phyloP scores from a whole-genome alignment of 2,113 vertebrate species.

The Rhodinocichla rosea region DNA sequence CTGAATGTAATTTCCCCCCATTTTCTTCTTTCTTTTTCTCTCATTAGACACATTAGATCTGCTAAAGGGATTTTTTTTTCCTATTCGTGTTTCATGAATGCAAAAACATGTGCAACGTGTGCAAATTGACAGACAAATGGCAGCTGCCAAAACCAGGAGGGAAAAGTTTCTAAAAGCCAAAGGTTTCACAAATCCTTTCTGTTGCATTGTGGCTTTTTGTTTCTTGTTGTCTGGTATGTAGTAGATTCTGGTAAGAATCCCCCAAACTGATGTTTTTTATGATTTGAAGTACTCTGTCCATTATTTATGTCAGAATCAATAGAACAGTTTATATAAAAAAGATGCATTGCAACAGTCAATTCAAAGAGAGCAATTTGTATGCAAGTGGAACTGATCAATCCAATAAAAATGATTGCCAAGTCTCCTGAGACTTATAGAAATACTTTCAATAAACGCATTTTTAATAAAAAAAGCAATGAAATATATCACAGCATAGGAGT shows the following conservation, averaged over 20 bases:
- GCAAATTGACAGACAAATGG: not conserved
- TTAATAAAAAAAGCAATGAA: not conserved
- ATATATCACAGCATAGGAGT: not conserved
- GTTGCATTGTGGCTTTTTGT: not conserved
- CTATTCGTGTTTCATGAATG: not conserved
- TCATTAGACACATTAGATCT: not conserved
- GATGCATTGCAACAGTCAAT: not conserved
- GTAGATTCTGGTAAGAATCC: not conserved
- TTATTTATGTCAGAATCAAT: conserved; percentile 21
- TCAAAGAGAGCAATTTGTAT: conserved; percentile 12
- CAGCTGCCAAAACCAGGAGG: not conserved
- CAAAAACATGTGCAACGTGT: not conserved
- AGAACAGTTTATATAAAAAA: conserved; percentile 2
- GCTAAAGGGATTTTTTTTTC: not conserved
- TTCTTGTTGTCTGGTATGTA: not conserved
- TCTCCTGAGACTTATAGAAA: not conserved
- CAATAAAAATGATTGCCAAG: conserved; percentile 18
- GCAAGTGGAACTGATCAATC: conserved; percentile 19
- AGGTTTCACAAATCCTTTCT: not conserved
- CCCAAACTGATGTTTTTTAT: not conserved
- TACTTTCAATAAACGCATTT: not conserved
- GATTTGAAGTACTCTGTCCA: not conserved
- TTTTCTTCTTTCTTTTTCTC: not conserved
- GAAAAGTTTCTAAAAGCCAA: not conserved
- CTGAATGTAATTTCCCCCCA: not conserved